Evolutionary conservation across 2,113 vertebrate genomes (phyloP).

Genomic region (Podarcis cretensis): DNA sequence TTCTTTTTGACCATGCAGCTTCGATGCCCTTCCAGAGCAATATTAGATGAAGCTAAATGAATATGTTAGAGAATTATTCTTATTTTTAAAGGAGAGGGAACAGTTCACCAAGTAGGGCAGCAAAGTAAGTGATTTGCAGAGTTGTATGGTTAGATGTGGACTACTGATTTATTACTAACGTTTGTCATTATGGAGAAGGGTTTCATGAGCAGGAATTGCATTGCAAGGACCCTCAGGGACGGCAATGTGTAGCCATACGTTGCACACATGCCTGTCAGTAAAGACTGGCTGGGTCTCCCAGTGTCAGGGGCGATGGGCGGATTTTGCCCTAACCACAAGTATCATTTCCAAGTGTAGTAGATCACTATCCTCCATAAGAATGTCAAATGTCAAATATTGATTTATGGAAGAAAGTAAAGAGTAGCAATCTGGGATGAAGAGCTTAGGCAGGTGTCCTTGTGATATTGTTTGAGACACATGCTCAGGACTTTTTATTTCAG

Average conservation of each 20-base stretch:
- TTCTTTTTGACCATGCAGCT: neutral
- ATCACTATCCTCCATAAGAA: neutral
- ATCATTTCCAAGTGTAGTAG: neutral
- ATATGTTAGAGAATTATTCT: neutral
- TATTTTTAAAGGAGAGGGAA: neutral
- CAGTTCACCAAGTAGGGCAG: neutral
- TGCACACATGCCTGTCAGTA: neutral
- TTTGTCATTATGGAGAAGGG: neutral
- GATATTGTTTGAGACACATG: no score
- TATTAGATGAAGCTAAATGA: neutral
- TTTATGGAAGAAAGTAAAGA: neutral
- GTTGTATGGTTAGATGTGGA: neutral
- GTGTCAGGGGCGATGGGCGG: neutral
- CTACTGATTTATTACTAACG: neutral
- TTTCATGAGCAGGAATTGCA: neutral
- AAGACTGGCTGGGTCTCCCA: no score
- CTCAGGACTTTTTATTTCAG: no score
- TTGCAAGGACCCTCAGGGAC: neutral
- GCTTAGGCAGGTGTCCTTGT: neutral
- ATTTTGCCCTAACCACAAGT: neutral
- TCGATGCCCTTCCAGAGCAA: neutral
- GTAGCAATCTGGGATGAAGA: neutral
- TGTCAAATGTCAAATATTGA: neutral
- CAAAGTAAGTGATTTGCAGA: neutral
- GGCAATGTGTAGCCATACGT: neutral